Conservation (phyloP, 2,797 vertebrate species). For the Brotula barbata region DNA sequence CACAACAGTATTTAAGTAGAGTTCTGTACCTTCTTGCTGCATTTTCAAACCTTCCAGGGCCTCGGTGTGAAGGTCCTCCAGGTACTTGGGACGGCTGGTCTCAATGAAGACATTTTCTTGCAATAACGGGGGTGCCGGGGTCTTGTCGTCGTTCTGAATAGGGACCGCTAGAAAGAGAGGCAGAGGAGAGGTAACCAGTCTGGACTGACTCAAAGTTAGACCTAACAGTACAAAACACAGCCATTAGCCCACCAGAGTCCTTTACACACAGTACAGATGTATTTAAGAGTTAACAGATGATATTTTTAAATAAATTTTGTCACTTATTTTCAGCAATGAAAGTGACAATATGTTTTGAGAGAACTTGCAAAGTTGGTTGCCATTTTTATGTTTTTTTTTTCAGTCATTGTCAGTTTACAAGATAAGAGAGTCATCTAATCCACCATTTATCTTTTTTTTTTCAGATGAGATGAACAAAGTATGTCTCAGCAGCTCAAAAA, state of each 20-base stretch:
- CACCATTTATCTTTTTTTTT: too few species aligned
- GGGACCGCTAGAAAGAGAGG: slow-evolving; percentile 69
- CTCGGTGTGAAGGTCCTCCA: slow-evolving; percentile 92
- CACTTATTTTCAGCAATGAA: too few species aligned
- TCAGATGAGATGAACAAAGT: too few species aligned
- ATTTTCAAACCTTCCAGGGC: slow-evolving; percentile 90
- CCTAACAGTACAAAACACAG: slow-evolving; percentile 35
- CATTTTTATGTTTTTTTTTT: too few species aligned
- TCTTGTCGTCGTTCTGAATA: slow-evolving; percentile 74
- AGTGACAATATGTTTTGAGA: too few species aligned
- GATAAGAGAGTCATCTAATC: too few species aligned
- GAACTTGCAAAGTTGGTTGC: too few species aligned
- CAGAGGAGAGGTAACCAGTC: slow-evolving; percentile 43
- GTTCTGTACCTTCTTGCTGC: slow-evolving; percentile 87
- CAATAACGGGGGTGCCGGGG: slow-evolving; percentile 71
- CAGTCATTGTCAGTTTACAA: too few species aligned
- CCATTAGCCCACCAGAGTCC: slow-evolving; percentile 41
- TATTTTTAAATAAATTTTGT: too few species aligned
- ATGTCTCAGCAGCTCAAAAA: too few species aligned
- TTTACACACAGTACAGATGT: slow-evolving; percentile 34
- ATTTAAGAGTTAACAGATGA: slow-evolving; percentile 25
- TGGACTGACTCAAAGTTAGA: slow-evolving; percentile 45
- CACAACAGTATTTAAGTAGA: background rate
- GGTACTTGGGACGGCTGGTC: slow-evolving; percentile 81
- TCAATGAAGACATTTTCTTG: slow-evolving; percentile 95